These are phyloP conservation scores for Frankliniella intonsa DNA, from an alignment of 2,888 invertebrate genomes.

Conservation along the genomic window DNA sequence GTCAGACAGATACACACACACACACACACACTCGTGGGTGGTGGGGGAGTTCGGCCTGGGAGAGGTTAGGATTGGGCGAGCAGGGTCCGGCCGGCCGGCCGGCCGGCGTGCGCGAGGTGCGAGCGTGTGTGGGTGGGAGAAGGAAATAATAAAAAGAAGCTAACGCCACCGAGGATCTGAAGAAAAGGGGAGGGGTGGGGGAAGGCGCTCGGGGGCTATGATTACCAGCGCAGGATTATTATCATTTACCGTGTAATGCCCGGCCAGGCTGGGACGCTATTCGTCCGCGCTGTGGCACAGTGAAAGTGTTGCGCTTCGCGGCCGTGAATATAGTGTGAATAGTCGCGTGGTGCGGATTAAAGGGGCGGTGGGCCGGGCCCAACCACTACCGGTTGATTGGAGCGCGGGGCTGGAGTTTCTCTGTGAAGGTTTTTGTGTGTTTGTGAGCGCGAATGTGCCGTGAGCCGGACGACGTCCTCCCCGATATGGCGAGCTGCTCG, in stretches of 20 bases:
- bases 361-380: background rate
- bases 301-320: too few species aligned
- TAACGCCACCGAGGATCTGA: too few species aligned
- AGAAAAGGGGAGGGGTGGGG: background rate
- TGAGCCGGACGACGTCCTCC: background rate
- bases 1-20: too few species aligned
- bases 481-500: too few species aligned
- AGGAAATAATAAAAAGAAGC: background rate
- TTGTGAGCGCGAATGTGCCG: background rate
- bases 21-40: too few species aligned
- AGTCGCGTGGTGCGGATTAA: too few species aligned
- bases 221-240: slow-evolving; percentile 1
- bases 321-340: too few species aligned
- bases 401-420: background rate
- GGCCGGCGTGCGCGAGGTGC: background rate
- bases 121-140: background rate
- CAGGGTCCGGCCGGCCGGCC: background rate
- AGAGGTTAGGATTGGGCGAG: too few species aligned
- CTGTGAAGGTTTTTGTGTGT: background rate
- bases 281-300: background rate
- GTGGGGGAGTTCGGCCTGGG: too few species aligned
- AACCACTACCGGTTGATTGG: background rate
- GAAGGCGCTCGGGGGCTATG: background rate
- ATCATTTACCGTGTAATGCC: slow-evolving; percentile 23
- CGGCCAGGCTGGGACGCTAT: background rate